Evolutionary conservation across 2,888 invertebrate genomes (phyloP), one percentile per base, ranked within the genome.

Genomic region (Eupithecia subfuscata): DNA sequence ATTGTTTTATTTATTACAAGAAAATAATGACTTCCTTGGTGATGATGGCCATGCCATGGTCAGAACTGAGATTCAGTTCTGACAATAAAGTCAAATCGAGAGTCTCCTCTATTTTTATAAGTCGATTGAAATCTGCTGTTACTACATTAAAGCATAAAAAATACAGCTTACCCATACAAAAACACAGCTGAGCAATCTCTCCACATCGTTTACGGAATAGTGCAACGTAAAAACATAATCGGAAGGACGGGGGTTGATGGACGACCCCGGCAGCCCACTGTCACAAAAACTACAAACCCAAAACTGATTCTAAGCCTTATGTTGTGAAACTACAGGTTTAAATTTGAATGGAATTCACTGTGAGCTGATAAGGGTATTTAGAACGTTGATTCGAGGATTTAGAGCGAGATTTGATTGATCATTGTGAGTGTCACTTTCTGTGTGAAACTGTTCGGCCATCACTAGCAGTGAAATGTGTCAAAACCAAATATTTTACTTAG

Each of bases 171-270:
- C 52, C 52, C 18, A 52, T 52, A 22, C 11, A 52, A 52, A 22
- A n/a, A 56, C 56, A 25, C 4, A 11, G 22, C 52, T 52, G 14
- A 43, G 63, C 48, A 68, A 73, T 67, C 43, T 70, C 73, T 48
- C 67, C 48, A 37, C 65, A 45, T 73, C 37, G 70, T 48, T 75
- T 70, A 70, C 48, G 16, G 34, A 73, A 68, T 76, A 75, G 70
- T 73, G 69, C 69, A 45, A 37, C 56, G 30, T 72, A 73, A 73
- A 75, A 72, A 72, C 69, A 45, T 75, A 73, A 73, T 75, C 73
- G 75, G 70, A 70, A 34, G 48, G 75, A 75, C 75, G 37, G 70
- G 22, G 65, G 64, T 69, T 76, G 73, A 76, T 76, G 68, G 67
- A 76, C 73, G 70, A 73, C n/a, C n/a, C 67, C 67, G 22, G 45